These are phyloP conservation scores for Pristionchus japonicus DNA, from an alignment of 2,888 invertebrate genomes.

Conservation along the genomic window DNA sequence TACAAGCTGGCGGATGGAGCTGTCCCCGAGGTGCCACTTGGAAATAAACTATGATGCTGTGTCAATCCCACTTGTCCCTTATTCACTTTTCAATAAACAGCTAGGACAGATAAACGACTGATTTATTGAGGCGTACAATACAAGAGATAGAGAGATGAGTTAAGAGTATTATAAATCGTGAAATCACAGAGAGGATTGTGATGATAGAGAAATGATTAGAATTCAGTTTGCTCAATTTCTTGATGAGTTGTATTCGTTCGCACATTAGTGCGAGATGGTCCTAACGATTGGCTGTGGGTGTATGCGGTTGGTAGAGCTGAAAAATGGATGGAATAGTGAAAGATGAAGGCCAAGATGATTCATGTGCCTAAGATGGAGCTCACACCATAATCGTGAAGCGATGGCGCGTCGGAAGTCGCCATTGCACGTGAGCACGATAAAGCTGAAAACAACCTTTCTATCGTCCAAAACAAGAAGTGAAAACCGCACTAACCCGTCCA, in stretches of 20 bases:
- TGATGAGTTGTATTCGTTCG: background rate
- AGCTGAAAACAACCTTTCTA: no score
- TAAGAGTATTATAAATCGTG: no score
- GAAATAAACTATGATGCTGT: background rate
- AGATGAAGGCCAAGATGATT: no score
- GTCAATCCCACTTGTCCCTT: background rate
- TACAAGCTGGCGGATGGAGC: conserved; percentile 83
- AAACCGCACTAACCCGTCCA: conserved; percentile 53
- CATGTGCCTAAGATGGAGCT: background rate
- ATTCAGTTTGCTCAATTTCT: background rate
- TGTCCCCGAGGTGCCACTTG: background rate
- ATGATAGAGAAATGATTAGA: background rate
- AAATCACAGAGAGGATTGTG: background rate
- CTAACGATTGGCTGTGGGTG: background rate
- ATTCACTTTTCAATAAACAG: background rate
- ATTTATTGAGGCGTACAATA: no score
- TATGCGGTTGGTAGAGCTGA: background rate
- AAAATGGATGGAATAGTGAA: background rate
- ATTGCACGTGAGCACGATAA: conserved; percentile 22
- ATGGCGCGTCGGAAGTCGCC: background rate
- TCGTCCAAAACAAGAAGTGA: background rate
- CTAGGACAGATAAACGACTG: background rate
- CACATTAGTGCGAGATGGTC: background rate
- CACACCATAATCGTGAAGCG: background rate
- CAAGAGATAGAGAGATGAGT: background rate